These are phyloP conservation scores for Agonopterix alstromeriana DNA, from an alignment of 2,888 invertebrate species.

Conservation along the genomic window DNA sequence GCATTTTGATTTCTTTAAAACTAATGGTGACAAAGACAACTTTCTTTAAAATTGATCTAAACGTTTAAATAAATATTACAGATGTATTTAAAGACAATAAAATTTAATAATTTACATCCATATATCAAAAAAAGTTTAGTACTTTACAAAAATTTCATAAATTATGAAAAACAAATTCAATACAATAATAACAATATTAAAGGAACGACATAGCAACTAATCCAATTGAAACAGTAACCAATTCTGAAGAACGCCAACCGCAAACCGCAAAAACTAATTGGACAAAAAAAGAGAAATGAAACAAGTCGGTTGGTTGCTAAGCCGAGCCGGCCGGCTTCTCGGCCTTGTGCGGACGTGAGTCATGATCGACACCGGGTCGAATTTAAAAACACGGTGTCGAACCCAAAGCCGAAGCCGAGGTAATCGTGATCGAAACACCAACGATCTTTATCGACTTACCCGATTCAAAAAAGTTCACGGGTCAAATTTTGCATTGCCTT, in stretches of 20 bases:
- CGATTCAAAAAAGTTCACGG: slow-evolving; percentile 22
- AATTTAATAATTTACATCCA: no score
- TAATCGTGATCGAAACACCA: slow-evolving; percentile 11
- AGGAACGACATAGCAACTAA: slow-evolving; percentile 17
- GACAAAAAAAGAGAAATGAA: slow-evolving; percentile 37
- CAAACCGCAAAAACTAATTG: slow-evolving; percentile 39
- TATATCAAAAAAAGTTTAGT: no score
- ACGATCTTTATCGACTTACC: no score
- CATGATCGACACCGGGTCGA: slow-evolving; percentile 23
- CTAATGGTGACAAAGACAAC: no score
- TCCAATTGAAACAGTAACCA: slow-evolving; percentile 27
- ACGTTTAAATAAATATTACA: no score
- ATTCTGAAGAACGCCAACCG: slow-evolving; percentile 30
- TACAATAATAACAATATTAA: no score
- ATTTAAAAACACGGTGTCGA: slow-evolving; percentile 26
- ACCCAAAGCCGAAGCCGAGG: slow-evolving; percentile 26
- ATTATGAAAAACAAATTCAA: no score
- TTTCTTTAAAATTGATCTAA: no score
- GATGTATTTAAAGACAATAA: no score
- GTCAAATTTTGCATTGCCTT: slow-evolving; percentile 3
- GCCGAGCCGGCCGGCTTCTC: slow-evolving; percentile 58
- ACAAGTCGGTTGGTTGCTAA: slow-evolving; percentile 44
- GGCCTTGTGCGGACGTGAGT: slow-evolving; percentile 59
- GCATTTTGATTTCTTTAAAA: no score
- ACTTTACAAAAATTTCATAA: no score